Evolutionary conservation across 2,888 invertebrate genomes (phyloP).

Genomic region (Palloptera scutellata): DNA sequence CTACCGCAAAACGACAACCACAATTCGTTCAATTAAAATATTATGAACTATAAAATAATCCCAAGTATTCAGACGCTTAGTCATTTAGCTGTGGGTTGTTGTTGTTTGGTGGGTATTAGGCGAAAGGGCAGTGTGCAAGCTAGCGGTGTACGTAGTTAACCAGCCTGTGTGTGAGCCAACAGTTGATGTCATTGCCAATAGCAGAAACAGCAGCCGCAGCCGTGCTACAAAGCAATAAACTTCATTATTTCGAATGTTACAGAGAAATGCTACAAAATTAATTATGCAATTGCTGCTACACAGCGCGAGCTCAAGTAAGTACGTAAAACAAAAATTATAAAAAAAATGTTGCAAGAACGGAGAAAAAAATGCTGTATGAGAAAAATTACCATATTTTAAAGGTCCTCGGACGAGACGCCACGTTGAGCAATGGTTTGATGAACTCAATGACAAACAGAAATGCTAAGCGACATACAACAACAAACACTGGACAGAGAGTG

Average conservation of each 20-base stretch:
- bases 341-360: neutral
- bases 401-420: conserved; percentile 1
- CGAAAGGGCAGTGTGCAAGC: neutral
- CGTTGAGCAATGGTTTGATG: conserved; percentile 14
- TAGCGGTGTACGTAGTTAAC: neutral
- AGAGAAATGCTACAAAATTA: conserved; percentile 3
- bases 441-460: conserved; percentile 2
- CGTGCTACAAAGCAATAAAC: neutral
- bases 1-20: neutral
- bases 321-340: neutral
- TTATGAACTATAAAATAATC: conserved; percentile 6
- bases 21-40: conserved; percentile 10
- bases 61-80: neutral
- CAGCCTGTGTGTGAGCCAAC: too few relatives aligned
- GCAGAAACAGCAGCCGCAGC: neutral
- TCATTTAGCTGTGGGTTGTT: too few relatives aligned
- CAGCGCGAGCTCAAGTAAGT: neutral
- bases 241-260: conserved; percentile 7
- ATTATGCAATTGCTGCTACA: conserved; percentile 16
- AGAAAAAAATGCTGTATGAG: neutral
- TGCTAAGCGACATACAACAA: neutral
- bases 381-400: conserved; percentile 17
- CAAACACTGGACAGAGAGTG: neutral
- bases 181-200: too few relatives aligned
- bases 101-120: too few relatives aligned